A percentile compares a stretch with the other conserved stretches of the same genome.
phyloP scores from a whole-genome alignment of 2,113 vertebrate genomes.

The Megaleporinus macrocephalus region DNA sequence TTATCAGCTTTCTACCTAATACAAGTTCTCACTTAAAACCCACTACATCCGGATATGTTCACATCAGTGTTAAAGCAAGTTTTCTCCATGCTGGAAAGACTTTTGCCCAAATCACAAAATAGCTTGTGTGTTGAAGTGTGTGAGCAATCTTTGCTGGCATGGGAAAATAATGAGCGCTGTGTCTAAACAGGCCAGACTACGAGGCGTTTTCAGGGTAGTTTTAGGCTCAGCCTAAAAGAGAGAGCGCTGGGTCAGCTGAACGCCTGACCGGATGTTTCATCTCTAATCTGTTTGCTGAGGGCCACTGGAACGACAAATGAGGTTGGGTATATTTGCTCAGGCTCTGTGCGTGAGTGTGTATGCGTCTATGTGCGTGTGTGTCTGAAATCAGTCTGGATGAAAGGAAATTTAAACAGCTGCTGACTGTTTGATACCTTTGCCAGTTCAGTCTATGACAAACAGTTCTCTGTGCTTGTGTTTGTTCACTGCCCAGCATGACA shows the following conservation, averaged over 20 bases:
- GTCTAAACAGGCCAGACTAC: background rate
- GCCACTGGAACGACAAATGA: constrained; percentile 19
- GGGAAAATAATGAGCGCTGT: background rate
- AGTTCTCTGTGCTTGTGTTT: background rate
- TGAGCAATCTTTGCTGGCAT: constrained; percentile 1
- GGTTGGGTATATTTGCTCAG: constrained; percentile 34
- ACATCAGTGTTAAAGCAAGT: background rate
- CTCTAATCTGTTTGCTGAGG: constrained; percentile 43
- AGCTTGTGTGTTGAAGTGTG: background rate
- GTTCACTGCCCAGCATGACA: background rate
- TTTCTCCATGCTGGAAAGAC: background rate
- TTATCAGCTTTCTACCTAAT: no score
- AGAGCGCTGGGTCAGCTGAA: constrained; percentile 1
- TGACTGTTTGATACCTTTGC: constrained; percentile 11
- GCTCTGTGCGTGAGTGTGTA: constrained; percentile 7
- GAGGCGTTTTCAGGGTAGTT: background rate
- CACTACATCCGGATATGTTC: background rate
- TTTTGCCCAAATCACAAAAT: background rate
- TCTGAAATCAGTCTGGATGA: background rate
- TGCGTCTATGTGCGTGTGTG: background rate
- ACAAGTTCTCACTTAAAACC: no score
- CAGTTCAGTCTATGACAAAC: constrained; percentile 12
- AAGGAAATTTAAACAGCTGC: constrained; percentile 43
- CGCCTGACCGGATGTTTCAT: constrained; percentile 14
- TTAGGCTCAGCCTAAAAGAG: constrained; percentile 8